Percentiles rank a stretch among this genome's conserved stretches.
phyloP scores from a whole-genome alignment of 2,113 vertebrate species.

The Oncorhynchus nerka region DNA sequence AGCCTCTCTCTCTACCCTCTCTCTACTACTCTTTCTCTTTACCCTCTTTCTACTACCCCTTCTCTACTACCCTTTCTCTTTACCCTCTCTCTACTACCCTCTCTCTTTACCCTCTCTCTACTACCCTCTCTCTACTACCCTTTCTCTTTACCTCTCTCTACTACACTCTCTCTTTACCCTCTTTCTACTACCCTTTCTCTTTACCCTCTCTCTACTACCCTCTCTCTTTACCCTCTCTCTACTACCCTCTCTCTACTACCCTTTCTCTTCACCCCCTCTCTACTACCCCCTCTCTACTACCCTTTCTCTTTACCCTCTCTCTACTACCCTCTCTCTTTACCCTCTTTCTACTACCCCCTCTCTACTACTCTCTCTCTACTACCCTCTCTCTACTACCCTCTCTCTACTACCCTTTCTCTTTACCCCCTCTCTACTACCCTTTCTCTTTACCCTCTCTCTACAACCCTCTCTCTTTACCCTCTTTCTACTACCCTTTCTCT shows the following conservation, averaged over 20 bases:
- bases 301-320: too few species aligned
- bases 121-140: constrained; percentile 29
- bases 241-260: too few species aligned
- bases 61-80: not conserved
- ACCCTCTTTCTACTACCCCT: constrained; percentile 9
- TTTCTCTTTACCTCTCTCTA: not conserved
- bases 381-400: not conserved
- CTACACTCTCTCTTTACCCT: constrained; percentile 11
- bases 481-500: not conserved
- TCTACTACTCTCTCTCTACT: too few species aligned
- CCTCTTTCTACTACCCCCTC: too few species aligned
- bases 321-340: too few species aligned
- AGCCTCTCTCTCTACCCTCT: not conserved
- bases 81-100: constrained; percentile 1
- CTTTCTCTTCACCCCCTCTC: too few species aligned
- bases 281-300: too few species aligned
- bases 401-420: not conserved
- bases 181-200: constrained; percentile 1
- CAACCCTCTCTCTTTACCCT: not conserved
- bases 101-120: not conserved
- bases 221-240: too few species aligned
- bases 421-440: not conserved
- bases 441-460: not conserved
- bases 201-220: too few species aligned
- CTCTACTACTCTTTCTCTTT: not conserved